Conservation (phyloP, 2,113 vertebrate species). For the Maccullochella peelii region DNA sequence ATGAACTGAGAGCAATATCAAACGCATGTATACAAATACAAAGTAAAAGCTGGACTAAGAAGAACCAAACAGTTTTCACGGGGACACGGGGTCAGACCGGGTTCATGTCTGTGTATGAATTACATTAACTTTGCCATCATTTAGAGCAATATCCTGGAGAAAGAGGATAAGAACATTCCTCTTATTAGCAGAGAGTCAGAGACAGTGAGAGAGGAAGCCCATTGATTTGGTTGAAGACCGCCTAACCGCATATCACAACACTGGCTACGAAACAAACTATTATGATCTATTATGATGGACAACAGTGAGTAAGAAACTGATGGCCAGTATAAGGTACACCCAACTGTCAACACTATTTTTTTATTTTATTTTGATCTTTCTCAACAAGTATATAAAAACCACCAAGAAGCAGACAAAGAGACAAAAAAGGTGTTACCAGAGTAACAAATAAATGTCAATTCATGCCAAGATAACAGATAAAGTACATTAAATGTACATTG, state of each 20-base stretch:
- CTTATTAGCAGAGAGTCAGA: neutral
- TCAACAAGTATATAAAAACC: neutral
- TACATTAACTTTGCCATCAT: neutral
- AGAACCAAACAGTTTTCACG: slow-evolving; percentile 6
- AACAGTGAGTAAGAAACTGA: neutral
- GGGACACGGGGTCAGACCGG: neutral
- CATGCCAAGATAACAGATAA: neutral
- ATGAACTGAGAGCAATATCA: slow-evolving; percentile 12
- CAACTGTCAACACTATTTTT: neutral
- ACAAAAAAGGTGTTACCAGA: neutral
- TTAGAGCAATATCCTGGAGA: neutral
- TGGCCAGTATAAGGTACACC: neutral
- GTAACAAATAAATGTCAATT: neutral
- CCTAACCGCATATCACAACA: neutral
- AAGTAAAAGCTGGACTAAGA: slow-evolving; percentile 7
- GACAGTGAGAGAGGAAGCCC: neutral
- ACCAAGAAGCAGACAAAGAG: neutral
- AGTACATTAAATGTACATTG: neutral
- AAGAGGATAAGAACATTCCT: neutral
- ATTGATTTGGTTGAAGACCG: neutral
- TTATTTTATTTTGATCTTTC: no score
- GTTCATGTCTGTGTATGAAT: neutral
- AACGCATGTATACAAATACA: slow-evolving; percentile 8
- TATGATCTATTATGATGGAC: neutral
- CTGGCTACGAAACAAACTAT: neutral